Conservation (phyloP, 2,888 invertebrate species). For the Ophion ellenae region DNA sequence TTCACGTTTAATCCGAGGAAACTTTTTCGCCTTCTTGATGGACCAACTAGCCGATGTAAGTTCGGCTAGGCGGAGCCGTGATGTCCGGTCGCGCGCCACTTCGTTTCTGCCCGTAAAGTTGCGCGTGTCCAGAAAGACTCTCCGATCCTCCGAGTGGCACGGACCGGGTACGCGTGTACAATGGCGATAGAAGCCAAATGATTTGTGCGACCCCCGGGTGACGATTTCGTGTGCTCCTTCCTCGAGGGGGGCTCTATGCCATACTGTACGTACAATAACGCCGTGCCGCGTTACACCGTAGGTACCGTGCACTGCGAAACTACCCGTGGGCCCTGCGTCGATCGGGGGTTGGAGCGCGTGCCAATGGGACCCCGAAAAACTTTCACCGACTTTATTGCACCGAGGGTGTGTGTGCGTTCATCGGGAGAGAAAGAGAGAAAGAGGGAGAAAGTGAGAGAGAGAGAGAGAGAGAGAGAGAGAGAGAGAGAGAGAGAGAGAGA, state of each 20-base stretch:
- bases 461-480: neutral
- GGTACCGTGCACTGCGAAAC: slow-evolving; percentile 29
- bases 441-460: neutral
- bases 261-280: slow-evolving; percentile 35
- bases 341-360: slow-evolving; percentile 75
- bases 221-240: slow-evolving; percentile 75
- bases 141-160: slow-evolving; percentile 34
- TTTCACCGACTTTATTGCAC: slow-evolving; percentile 79
- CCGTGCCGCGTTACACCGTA: slow-evolving; percentile 6
- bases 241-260: slow-evolving; percentile 67
- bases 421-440: neutral
- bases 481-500: neutral
- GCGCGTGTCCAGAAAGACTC: slow-evolving; percentile 58
- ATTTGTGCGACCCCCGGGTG: slow-evolving; percentile 77
- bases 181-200: slow-evolving; percentile 78
- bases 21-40: neutral
- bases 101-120: slow-evolving; percentile 67
- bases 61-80: slow-evolving; percentile 59
- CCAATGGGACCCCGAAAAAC: slow-evolving; percentile 80
- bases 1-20: neutral
- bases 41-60: too few relatives aligned
- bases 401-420: slow-evolving; percentile 33
- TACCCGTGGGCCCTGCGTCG: slow-evolving; percentile 45
- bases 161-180: slow-evolving; percentile 66
- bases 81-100: slow-evolving; percentile 70